Evolutionary conservation across 92 coral and sea anemone species (phyloP), one percentile per base, ranked within the genome.

Genomic region (Micromussa lordhowensis): DNA sequence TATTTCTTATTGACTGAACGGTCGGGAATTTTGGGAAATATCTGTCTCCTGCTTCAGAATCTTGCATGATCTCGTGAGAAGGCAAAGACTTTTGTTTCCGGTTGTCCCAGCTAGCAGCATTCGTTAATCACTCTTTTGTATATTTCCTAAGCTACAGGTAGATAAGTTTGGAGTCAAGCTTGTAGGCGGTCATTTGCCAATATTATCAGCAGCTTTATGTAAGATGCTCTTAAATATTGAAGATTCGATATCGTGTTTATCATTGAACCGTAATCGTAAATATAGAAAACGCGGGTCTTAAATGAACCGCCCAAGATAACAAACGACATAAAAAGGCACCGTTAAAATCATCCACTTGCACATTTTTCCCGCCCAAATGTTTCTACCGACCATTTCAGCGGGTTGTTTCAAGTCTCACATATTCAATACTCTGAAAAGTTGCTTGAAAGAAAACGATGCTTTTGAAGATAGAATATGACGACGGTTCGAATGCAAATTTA

Each of bases 101-200:
- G 69, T 22, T 24, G 2, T 63, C 14, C 51, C 51, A 44, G 1
- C 51, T 1, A 6, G 69, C 28, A 63, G 29, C 2, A 9, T 10
- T 12, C 69, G 69, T 63, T 63, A 6, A 63, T 63, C 69, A 5
- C 4, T 61, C 10, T 21, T 66, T 10, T 26, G 16, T 26, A 17
- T 9, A 64, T 64, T 66, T 7, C 34, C 16, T 66, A 9, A 24
- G 34, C 71, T 28, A 10, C 32, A 18, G 34, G 71, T 66, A 66
- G 32, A 66, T 66, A 10, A 12, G 78, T 21, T 29, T 76, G 1
- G 30, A 19, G 30, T 40, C 66, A 69, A 19, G 32, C 51, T 44
- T 8, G 51, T 28, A 48, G 86, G 86, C 29, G 66, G 78, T 64
- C 10, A 16, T 69, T 59, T 7, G 80, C 58, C 68, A 66, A 66